Base-by-base conservation (phyloP, 2,888 invertebrate species). In the Platycheirus albimanus region DNA sequence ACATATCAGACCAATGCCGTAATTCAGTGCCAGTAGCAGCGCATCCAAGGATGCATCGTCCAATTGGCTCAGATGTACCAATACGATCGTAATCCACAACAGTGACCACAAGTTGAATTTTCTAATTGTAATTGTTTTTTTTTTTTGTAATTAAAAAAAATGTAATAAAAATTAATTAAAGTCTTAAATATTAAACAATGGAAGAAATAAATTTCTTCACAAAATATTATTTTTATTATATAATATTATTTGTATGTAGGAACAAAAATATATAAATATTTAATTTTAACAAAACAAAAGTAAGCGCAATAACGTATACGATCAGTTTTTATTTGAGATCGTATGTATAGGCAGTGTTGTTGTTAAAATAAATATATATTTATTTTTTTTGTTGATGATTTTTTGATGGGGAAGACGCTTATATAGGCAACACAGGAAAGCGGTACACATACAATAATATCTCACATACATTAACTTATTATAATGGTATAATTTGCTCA, bases 11-110 rank as follows among this genome's bases (percentile, higher is more conserved):
- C 99, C 99, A 99, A 92, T 99, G 99, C 88, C 99, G 96, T 85
- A 99, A 93, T 92, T 99, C 99, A 36, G 99, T 99, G 86, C 99
- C 99, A 85, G 96, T 96, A 88, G 98, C 98, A 92, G 97, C 98
- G 93, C 98, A 98, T 69, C 99, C 99, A 88, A 99, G 94, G 86
- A 99, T 95, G 86, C 98, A 97, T 92, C 98, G 97, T 86, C 99
- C 99, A 90, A 99, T 99, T 61, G 99, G 99, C 92, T 99, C 99
- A 88, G 99, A 99, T 75, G 99, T 99, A 86, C 99, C 99, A 92
- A 99, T 99, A 91, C 99, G 97, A 93, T 99, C 99, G 92, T 99
- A 99, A 92, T 99, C 99, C 92, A 99, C 99, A 90, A 99, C 99
- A 85, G 99, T 99, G 89, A 99, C 96, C 92, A 97, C 96, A 93